Conservation (phyloP, 2,888 invertebrate species). For the Abrostola tripartita region DNA sequence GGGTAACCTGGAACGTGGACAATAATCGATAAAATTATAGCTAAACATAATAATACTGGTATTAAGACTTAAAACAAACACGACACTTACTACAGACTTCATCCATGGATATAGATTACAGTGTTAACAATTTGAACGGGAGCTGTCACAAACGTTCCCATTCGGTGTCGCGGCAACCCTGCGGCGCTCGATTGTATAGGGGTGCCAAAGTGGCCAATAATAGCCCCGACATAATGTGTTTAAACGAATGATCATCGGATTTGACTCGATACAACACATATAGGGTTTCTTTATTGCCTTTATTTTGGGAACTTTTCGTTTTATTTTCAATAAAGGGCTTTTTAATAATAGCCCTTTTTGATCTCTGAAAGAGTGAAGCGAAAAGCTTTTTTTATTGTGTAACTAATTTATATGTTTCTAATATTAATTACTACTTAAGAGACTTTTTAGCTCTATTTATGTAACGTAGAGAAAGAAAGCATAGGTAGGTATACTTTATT, state of each 20-base stretch:
- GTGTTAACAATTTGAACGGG: no score
- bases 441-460: neutral
- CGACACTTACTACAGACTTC: no score
- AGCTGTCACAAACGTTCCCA: neutral
- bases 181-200: conserved; percentile 47
- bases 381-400: conserved; percentile 44
- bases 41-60: no score
- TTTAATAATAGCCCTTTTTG: conserved; percentile 49
- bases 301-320: conserved; percentile 49
- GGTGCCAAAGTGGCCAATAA: conserved; percentile 65
- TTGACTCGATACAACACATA: conserved; percentile 48
- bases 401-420: conserved; percentile 44
- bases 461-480: neutral
- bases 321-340: conserved; percentile 47
- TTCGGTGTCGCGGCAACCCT: conserved; percentile 44
- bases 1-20: no score
- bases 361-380: conserved; percentile 38
- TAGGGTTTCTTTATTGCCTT: conserved; percentile 48
- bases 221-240: conserved; percentile 57
- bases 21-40: no score
- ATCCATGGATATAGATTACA: no score
- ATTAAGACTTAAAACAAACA: no score
- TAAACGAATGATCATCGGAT: conserved; percentile 61
- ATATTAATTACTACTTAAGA: conserved; percentile 10
- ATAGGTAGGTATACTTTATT: neutral